A percentile compares a stretch with the other conserved stretches of the same genome.
Evolutionary conservation across 2,888 invertebrate genomes (phyloP).

Genomic region (Capitulum mitella): DNA sequence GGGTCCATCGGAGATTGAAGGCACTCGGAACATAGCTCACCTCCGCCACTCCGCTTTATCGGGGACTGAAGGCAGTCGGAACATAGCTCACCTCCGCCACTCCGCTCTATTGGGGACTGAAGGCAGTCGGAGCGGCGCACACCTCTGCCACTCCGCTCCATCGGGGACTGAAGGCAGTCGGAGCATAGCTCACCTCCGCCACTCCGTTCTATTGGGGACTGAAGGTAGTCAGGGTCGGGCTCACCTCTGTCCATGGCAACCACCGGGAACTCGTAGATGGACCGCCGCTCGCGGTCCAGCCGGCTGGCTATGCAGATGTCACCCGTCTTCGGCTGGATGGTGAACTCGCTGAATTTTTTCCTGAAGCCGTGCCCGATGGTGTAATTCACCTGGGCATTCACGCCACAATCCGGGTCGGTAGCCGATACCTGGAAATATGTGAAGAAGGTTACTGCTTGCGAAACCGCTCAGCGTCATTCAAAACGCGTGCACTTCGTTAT

Average conservation of each 20-base stretch:
- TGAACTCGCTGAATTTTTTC: constrained; percentile 40
- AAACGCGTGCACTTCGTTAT: too few species aligned
- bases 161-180: not conserved
- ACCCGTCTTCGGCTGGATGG: constrained; percentile 70
- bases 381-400: constrained; percentile 81
- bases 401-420: constrained; percentile 90
- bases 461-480: too few species aligned
- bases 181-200: constrained; percentile 25
- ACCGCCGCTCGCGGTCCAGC: constrained; percentile 76
- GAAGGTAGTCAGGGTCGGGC: constrained; percentile 36
- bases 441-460: too few species aligned
- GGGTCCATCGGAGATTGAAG: not conserved
- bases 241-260: constrained; percentile 89
- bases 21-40: not conserved
- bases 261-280: constrained; percentile 79
- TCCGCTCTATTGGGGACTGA: not conserved
- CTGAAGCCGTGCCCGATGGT: constrained; percentile 86
- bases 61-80: too few species aligned
- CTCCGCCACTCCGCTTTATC: constrained; percentile 30
- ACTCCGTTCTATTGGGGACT: constrained; percentile 25
- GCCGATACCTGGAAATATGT: constrained; percentile 97
- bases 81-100: too few species aligned
- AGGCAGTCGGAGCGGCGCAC: not conserved
- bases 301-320: constrained; percentile 76
- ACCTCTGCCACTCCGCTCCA: not conserved